Base-by-base conservation (phyloP, 1,140 invertebrate species). In the Cheumatopsyche charites region DNA sequence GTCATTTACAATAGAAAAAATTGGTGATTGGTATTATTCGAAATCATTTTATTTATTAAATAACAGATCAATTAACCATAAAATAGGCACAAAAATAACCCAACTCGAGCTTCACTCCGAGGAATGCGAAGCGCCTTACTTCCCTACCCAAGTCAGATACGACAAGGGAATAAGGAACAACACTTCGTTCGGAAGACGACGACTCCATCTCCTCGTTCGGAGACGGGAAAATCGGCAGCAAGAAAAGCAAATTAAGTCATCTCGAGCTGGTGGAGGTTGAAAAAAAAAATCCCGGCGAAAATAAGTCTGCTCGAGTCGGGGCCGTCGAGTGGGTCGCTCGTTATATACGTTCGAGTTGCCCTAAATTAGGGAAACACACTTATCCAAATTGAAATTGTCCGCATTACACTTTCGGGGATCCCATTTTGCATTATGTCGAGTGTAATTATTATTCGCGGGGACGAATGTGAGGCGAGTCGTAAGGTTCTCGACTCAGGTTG, bases 221-320 rank as follows among this genome's bases (percentile, higher is more conserved):
- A 19, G 7, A 49, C 43, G 43, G 21, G 63, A 19, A n/a, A 66
- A 66, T 49, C 45, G 63, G 43, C 21, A 49, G 36, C 19, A 42
- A 66, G 23, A 42, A 66, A 66, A 66, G 63, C 25, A 66, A 66
- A 66, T 66, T 66, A 66, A 66, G 25, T 66, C 63, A 66, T 66
- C 43, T 49, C 29, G 29, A 3, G 41, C 7, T 12, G 55, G 55
- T 12, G 55, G 17, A n/a, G n/a, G n/a, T n/a, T n/a, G n/a, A 21
- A 23, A 25, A 58, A 58, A 55, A 58, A 58, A 58, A 58, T 58
- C 55, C 9, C 55, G 23, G 55, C 55, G 55, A 58, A 58, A 58
- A 58, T 58, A 58, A 58, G 55, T 58, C 55, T 58, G 55, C 55
- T 58, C 21, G 21, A 58, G 55, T 23, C 21, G 55, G 55, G 17